A percentile compares a stretch with the other conserved stretches of the same genome.
Evolutionary conservation across 2,113 vertebrate genomes (phyloP).

Genomic region (Ceyx margarethae): DNA sequence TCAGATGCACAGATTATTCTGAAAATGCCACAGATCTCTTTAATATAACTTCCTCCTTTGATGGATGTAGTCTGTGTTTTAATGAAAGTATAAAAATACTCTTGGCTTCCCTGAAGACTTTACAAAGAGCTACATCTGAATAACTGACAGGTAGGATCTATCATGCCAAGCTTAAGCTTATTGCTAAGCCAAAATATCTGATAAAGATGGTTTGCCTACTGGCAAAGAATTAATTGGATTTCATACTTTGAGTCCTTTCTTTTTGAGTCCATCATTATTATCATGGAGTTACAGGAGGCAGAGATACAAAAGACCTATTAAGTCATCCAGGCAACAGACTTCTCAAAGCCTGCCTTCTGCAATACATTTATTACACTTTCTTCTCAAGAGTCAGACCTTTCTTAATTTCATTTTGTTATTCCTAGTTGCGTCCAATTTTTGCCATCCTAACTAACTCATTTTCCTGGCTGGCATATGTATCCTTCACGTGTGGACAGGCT

Average conservation of each 20-base stretch:
- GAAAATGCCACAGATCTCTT: slow-evolving; percentile 54
- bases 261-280: slow-evolving; percentile 44
- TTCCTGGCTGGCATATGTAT: background rate
- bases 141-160: slow-evolving; percentile 70
- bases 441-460: background rate
- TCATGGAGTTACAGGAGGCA: slow-evolving; percentile 58
- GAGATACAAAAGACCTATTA: slow-evolving; percentile 56
- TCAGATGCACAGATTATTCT: slow-evolving; percentile 46
- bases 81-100: slow-evolving; percentile 64
- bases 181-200: slow-evolving; percentile 65
- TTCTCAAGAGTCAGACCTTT: background rate
- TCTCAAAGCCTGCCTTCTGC: slow-evolving; percentile 21
- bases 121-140: slow-evolving; percentile 54
- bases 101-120: slow-evolving; percentile 60
- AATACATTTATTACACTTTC: background rate
- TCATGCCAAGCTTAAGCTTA: slow-evolving; percentile 63
- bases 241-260: slow-evolving; percentile 39
- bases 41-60: slow-evolving; percentile 45
- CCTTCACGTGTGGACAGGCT: slow-evolving; percentile 2
- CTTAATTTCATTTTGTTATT: slow-evolving; percentile 32
- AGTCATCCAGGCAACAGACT: slow-evolving; percentile 17
- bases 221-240: slow-evolving; percentile 72
- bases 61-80: slow-evolving; percentile 56
- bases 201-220: slow-evolving; percentile 60
- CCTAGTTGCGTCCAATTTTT: background rate